phyloP scores from a whole-genome alignment of 2,113 vertebrate genomes.

The Mionectes macconnelli region DNA sequence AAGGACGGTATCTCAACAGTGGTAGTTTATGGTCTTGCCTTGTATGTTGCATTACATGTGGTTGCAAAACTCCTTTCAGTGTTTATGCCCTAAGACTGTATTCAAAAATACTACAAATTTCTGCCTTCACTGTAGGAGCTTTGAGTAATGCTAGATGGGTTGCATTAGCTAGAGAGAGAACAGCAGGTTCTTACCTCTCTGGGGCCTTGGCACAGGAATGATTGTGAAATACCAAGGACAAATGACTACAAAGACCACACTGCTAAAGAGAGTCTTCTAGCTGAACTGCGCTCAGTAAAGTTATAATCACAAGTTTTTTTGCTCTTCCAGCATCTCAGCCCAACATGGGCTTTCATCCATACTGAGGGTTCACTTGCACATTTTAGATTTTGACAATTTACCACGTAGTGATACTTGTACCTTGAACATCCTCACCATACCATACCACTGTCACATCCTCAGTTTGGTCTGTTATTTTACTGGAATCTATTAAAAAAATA shows the following conservation, averaged over 20 bases:
- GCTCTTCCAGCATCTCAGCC: background rate
- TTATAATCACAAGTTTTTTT: background rate
- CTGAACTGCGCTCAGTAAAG: accelerated
- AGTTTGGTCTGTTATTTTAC: background rate
- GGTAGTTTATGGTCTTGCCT: background rate
- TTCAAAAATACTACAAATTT: background rate
- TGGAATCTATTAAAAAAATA: background rate
- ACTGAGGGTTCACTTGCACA: background rate
- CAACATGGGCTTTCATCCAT: background rate
- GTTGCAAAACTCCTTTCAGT: background rate
- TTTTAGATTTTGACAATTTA: background rate
- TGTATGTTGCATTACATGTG: background rate
- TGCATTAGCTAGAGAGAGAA: background rate
- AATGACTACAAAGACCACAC: background rate
- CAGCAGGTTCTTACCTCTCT: background rate
- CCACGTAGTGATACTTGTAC: background rate
- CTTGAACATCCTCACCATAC: background rate
- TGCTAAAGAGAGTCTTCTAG: background rate
- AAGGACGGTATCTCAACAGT: background rate
- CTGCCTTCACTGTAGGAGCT: background rate
- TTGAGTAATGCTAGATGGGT: background rate
- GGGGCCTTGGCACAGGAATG: background rate
- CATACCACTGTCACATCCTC: background rate
- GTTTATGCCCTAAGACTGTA: background rate
- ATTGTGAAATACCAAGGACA: background rate